Conservation (phyloP, 92 coral and sea anemone species). For the Galaxea fascicularis region DNA sequence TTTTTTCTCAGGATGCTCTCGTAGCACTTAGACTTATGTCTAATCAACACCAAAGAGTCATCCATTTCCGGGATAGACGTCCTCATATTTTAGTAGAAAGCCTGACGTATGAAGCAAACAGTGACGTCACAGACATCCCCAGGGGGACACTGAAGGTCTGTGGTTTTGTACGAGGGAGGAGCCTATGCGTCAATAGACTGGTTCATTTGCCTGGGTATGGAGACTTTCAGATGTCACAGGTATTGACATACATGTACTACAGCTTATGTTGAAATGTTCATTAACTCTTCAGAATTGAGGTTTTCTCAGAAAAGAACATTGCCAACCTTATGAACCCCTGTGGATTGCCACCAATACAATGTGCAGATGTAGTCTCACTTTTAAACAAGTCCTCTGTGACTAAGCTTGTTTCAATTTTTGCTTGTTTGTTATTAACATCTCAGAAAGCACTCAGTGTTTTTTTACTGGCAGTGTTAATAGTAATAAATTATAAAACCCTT, state of each 20-base stretch:
- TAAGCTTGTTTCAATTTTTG: no score
- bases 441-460: no score
- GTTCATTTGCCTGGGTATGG: slow-evolving; percentile 96
- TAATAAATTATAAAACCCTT: no score
- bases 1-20: slow-evolving; percentile 80
- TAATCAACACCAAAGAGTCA: slow-evolving; percentile 86
- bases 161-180: slow-evolving; percentile 88
- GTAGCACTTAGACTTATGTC: slow-evolving; percentile 87
- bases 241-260: background rate
- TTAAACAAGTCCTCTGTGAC: no score
- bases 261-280: no score
- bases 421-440: no score
- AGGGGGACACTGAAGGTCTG: slow-evolving; percentile 92
- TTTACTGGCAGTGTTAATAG: no score
- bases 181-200: slow-evolving; percentile 86
- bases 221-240: slow-evolving; percentile 93
- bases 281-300: no score
- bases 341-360: no score
- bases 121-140: slow-evolving; percentile 42
- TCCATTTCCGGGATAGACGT: slow-evolving; percentile 85
- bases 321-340: no score
- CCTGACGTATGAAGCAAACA: slow-evolving; percentile 76
- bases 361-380: no score
- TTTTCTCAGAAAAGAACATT: no score
- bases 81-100: slow-evolving; percentile 88